Base-by-base conservation (phyloP, 2,113 vertebrate species). In the Platysteira castanea region DNA sequence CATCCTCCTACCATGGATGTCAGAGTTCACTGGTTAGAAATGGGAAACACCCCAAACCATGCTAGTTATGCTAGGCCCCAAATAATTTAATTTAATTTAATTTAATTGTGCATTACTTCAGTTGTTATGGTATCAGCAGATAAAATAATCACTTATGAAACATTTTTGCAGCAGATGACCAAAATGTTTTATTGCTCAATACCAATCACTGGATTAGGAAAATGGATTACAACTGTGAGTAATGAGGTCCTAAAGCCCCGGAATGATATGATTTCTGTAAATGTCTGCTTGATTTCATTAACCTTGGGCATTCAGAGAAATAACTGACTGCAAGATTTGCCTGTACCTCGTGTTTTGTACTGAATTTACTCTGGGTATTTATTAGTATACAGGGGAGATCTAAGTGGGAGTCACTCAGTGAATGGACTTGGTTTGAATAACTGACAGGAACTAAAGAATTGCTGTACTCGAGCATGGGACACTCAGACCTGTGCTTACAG, bases 201-300 rank as follows among this genome's bases (percentile, higher is more conserved):
- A 46, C n/a, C 91, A 84, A 47, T 80, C 79, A 89, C 64, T 93
- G 93, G 82, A 92, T 97, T 94, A 96, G 60, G 68, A 86, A 96
- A 96, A 90, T 93, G 87, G 91, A 90, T 95, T 87, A 92, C 69
- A 90, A 11, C 87, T 78, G 76, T 49, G 89, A 87, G 67, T 86
- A 86, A 80, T 82, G 89, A 93, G 71, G 73, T 93, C 84, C 35
- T 89, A 95, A 95, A 91, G 67, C 63, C 75, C 35, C 63, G 13
- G 46, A 73, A 79, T 23, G 61, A 60, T 89, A 64, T 20, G 31
- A 89, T 91, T 96, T 94, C 78, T 80, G 71, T 35, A 73, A 90
- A 76, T 86, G 60, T 83, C 82, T 90, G 46, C 53, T 54, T 63
- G 82, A 88, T 96, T 78, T 59, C 50, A 50, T 93, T 93, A 94